Conservation (phyloP, 2,888 invertebrate species). For the Odontocerum albicorne region DNA sequence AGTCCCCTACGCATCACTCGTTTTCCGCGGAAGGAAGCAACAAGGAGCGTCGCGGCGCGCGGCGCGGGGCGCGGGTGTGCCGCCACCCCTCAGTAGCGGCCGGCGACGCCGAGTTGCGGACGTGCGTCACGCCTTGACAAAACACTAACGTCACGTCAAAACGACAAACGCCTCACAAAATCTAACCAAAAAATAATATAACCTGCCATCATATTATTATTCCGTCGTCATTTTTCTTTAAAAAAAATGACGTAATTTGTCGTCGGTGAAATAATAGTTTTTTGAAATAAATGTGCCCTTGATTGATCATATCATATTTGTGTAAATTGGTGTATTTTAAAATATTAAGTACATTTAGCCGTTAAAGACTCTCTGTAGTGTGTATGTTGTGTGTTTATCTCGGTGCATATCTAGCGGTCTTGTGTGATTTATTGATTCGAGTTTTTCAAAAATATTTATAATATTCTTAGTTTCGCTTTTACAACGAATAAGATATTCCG, state of each 20-base stretch:
- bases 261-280: neutral
- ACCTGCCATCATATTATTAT: constrained; percentile 7
- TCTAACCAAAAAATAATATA: constrained; percentile 14
- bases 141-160: constrained; percentile 5
- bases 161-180: constrained; percentile 18
- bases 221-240: neutral
- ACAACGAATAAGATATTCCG: too few relatives aligned
- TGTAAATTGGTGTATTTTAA: constrained; percentile 11
- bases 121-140: constrained; percentile 19
- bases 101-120: constrained; percentile 26
- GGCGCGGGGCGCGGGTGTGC: constrained; percentile 19
- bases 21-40: too few relatives aligned
- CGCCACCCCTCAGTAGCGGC: constrained; percentile 25
- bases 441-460: too few relatives aligned
- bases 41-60: too few relatives aligned
- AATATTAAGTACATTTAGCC: neutral
- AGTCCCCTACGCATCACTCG: too few relatives aligned
- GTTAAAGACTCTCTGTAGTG: constrained; percentile 6
- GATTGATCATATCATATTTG: constrained; percentile 25
- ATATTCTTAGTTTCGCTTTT: neutral
- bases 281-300: constrained; percentile 26
- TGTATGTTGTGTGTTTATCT: constrained; percentile 19
- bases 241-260: constrained; percentile 1
- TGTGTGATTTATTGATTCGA: constrained; percentile 26
- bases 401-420: constrained; percentile 20